Evolutionary conservation across 2,888 invertebrate genomes (phyloP), one percentile per base, ranked within the genome.

Genomic region (Hydroisotoma schaefferi): DNA sequence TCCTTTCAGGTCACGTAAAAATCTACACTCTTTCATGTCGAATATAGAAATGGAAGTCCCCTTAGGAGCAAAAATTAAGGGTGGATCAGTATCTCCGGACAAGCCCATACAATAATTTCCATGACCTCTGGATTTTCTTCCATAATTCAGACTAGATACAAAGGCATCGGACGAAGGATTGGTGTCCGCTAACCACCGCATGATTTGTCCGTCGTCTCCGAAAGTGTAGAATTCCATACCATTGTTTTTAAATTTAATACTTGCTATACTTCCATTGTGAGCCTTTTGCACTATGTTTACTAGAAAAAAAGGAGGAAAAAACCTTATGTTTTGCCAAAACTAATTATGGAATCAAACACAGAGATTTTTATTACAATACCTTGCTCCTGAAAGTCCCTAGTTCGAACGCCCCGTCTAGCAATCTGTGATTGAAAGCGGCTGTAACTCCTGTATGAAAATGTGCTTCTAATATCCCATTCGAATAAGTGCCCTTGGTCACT

Each of bases 391-490:
- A 59, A 37, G 28, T 54, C 54, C 8, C 59, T n/a, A 12, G 55
- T 59, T 6, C 55, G 40, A 22, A 57, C 57, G 2, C 61, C 51
- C n/a, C 62, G 25, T 33, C 62, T 52, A 4, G 60, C 52, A 5
- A 55, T 28, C 15, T 46, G 23, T 1, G 55, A 37, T 20, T 59
- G 49, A 23, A 62, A 54, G 8, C 61, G 43, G n/a, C 59, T 52
- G 25, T 62, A 65, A n/a, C 61, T 57, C 22, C 40, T 59, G 38
- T 65, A 65, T 12, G 57, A 48, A 2, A 55, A 43, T 1, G 65
- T 65, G 29, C 59, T 59, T n/a, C 65, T 37, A 26, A 55, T 57
- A 23, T 65, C 65, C 65, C 65, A 65, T 47, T 65, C 65, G n/a
- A 62, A 62, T 15, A 65, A 53, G 37, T 62, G 59, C 1, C 65